Conservation (phyloP, 2,113 vertebrate species). For the Barnardius zonarius region DNA sequence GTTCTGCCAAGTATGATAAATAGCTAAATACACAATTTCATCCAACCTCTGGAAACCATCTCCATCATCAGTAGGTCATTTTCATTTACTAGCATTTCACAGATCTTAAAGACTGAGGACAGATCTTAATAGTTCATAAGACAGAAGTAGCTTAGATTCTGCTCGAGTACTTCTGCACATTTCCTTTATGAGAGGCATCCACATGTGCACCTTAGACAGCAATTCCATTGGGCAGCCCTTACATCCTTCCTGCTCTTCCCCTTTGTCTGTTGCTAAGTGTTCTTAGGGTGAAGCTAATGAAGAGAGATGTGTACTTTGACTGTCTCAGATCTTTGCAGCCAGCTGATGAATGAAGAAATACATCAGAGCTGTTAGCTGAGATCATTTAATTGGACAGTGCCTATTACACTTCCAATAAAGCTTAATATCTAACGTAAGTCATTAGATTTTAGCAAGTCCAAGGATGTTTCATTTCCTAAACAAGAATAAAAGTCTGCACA, state of each 20-base stretch:
- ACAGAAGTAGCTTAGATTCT: not conserved
- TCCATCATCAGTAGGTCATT: not conserved
- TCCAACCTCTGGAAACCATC: not conserved
- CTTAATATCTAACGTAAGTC: not conserved
- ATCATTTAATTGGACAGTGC: not conserved
- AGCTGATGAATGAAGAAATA: not conserved
- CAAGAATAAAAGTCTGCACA: not conserved
- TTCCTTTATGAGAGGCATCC: not conserved
- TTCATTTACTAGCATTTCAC: not conserved
- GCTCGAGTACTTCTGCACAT: not conserved
- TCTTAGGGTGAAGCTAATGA: not conserved
- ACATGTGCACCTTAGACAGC: not conserved
- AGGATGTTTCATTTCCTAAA: not conserved
- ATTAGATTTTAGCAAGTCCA: not conserved
- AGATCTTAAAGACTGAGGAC: not conserved
- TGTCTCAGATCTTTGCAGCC: not conserved
- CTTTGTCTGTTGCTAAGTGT: not conserved
- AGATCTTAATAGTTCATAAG: not conserved
- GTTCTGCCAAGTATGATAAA: not conserved
- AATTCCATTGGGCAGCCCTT: not conserved
- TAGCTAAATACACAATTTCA: not conserved
- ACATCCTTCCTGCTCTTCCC: not conserved
- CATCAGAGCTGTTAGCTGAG: not conserved
- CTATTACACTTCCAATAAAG: not conserved
- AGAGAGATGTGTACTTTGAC: fast-evolving